Base-by-base conservation (phyloP, 2,888 invertebrate species). In the Drosophila testacea region DNA sequence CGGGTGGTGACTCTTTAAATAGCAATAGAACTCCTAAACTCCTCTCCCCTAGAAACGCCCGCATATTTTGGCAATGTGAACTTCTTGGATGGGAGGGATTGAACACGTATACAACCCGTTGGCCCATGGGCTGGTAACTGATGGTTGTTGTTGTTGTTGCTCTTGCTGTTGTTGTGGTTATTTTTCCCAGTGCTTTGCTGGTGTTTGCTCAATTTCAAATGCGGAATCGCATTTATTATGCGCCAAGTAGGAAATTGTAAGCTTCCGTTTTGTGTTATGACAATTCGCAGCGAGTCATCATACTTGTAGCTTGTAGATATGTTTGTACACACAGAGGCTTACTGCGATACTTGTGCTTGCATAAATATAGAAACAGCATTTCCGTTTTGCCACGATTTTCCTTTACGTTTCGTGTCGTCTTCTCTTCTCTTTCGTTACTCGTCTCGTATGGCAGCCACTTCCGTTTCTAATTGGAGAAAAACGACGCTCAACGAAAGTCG, bases 231-330 rank as follows among this genome's bases (percentile, higher is more conserved):
- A 87, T 81, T 89, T 81, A 76, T 79, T 86, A 69, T 89, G 82
- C 77, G 77, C 60, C 81, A 85, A 89, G 77, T 85, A 85, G 89
- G 89, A 85, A 88, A 85, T 89, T 89, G 88, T 83, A 60, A 41
- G 81, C 85, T 89, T 85, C 85, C 90, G 89, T 73, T 85, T 88
- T 78, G 73, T 82, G 75, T 88, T 83, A 87, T 89, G 82, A 73
- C 83, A 79, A 70, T 87, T 89, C 70, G 79, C 79, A 73, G 76
- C 57, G 54, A 42, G 59, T 65, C 63, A 63, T 79, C 69, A 54
- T 27, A 9, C 34, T 44, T 13, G 34, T 42, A 16, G 34, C 42
- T 44, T 38, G 13, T 13, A 27, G 34, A 36, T 38, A 38, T 16
- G 5, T 9, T 16, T 10, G 41, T 4, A 39, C 16, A 57, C 7